Percentiles rank a stretch among this genome's conserved stretches.
Evolutionary conservation across 1,140 invertebrate genomes (phyloP).

Genomic region (Cepaea nemoralis): DNA sequence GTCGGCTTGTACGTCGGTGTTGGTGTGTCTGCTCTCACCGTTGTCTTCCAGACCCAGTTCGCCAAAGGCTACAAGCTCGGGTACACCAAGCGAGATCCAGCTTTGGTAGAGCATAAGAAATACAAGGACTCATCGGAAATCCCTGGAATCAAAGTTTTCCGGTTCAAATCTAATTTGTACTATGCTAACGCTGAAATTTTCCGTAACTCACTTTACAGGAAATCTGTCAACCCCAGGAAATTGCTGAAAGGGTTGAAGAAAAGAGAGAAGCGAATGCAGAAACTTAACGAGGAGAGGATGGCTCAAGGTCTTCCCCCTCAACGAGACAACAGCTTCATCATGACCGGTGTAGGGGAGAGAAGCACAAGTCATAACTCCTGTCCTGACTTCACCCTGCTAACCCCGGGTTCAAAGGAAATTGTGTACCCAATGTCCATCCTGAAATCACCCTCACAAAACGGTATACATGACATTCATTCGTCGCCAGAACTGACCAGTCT

Average conservation of each 20-base stretch:
- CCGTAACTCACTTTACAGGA: conserved; percentile 60
- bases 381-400: neutral
- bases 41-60: conserved; percentile 67
- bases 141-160: conserved; percentile 71
- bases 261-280: conserved; percentile 50
- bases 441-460: neutral
- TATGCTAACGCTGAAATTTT: conserved; percentile 74
- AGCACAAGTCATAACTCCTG: neutral
- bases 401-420: neutral
- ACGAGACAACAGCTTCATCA: conserved; percentile 19
- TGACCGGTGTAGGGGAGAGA: conserved; percentile 36
- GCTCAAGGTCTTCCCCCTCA: conserved; percentile 38
- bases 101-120: conserved; percentile 45
- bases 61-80: conserved; percentile 63
- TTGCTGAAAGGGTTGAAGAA: conserved; percentile 63
- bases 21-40: conserved; percentile 61
- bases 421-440: neutral
- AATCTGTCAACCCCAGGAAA: conserved; percentile 61
- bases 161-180: conserved; percentile 72
- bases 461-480: neutral
- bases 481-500: neutral
- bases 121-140: conserved; percentile 40
- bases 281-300: conserved; percentile 38
- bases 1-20: conserved; percentile 67
- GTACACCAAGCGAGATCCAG: conserved; percentile 37